phyloP scores from a whole-genome alignment of 2,113 vertebrate genomes.

The Aptenodytes forsteri region DNA sequence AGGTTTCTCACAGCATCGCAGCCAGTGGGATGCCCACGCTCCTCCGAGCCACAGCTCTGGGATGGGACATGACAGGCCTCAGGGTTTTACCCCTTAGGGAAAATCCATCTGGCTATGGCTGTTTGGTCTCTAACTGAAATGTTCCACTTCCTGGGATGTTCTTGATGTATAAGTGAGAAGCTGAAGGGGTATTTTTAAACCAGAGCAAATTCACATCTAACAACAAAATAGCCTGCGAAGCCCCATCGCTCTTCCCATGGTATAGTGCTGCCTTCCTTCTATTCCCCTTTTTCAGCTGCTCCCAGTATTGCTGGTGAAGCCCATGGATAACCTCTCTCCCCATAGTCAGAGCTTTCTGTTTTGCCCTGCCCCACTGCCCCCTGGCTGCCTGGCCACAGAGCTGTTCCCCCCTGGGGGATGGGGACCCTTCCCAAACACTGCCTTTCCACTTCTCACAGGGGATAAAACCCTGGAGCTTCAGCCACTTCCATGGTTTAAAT shows the following conservation, averaged over 20 bases:
- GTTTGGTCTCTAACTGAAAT: background rate
- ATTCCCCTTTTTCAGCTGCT: background rate
- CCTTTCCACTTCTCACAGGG: background rate
- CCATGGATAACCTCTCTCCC: background rate
- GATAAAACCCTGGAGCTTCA: background rate
- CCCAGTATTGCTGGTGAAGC: background rate
- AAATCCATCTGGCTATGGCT: background rate
- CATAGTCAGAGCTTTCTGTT: background rate
- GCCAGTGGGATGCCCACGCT: background rate
- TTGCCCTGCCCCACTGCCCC: background rate
- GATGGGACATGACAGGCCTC: background rate
- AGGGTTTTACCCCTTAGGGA: background rate
- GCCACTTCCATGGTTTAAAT: background rate
- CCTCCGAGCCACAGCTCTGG: background rate
- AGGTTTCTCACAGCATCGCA: fast-evolving
- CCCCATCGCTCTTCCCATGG: background rate
- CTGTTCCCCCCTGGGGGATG: fast-evolving
- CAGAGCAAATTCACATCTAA: background rate
- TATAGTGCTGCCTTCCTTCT: background rate
- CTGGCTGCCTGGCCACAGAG: background rate
- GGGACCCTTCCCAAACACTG: background rate
- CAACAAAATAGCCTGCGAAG: background rate
- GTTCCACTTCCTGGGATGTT: background rate
- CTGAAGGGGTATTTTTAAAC: background rate
- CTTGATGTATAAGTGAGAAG: background rate